Evolutionary conservation across 2,113 vertebrate species (phyloP).

Genomic region (Gymnorhina tibicen): DNA sequence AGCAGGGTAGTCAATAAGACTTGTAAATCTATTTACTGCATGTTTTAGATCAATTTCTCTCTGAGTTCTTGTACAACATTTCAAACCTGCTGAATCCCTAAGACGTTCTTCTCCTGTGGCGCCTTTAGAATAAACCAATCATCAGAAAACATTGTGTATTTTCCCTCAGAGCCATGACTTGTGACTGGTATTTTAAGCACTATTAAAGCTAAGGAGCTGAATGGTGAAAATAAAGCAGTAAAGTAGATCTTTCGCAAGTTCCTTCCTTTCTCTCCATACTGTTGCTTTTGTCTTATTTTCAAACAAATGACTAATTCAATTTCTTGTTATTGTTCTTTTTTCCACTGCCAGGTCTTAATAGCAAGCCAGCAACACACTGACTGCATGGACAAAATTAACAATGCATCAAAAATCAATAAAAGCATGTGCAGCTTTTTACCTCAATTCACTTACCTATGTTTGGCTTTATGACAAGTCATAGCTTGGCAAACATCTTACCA

Average conservation of each 20-base stretch:
- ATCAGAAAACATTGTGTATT: background rate
- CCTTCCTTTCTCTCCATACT: background rate
- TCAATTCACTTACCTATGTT: background rate
- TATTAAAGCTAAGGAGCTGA: background rate
- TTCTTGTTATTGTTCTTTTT: background rate
- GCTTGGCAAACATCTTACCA: background rate
- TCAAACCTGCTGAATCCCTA: background rate
- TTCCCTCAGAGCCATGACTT: background rate
- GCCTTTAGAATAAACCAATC: background rate
- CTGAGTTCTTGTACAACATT: background rate
- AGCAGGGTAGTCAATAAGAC: background rate
- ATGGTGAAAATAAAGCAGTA: background rate
- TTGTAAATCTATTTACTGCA: slow-evolving; percentile 15
- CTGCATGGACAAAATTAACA: background rate
- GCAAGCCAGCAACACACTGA: background rate
- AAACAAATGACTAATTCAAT: background rate
- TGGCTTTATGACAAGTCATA: background rate
- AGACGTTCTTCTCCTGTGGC: background rate
- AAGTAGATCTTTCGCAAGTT: background rate
- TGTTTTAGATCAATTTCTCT: slow-evolving; percentile 33
- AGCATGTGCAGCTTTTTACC: background rate
- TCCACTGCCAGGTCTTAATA: background rate
- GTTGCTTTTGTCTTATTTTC: background rate
- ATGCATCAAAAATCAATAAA: background rate
- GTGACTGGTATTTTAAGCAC: background rate